Base-by-base conservation (phyloP, 2,797 vertebrate genomes). In the Sebastes nivosus region DNA sequence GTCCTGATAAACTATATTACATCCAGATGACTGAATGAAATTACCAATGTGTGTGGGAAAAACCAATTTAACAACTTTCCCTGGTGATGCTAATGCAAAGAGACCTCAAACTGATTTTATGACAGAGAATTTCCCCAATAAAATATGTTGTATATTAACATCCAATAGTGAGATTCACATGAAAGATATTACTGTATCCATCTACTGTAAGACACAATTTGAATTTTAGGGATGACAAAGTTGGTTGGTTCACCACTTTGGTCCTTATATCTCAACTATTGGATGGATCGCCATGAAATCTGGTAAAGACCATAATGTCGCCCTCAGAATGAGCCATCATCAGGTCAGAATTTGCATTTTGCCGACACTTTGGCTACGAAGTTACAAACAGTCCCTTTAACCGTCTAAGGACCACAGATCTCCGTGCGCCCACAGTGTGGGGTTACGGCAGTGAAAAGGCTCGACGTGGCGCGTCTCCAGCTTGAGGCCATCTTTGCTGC, bases 21-120 rank as follows among this genome's bases (percentile, higher is more conserved):
- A 80, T 81, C 60, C 61, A 80, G 22, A 71, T 57, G 80, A 83
- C 60, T 75, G 24, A 67, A 63, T 69, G 59, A 70, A 82, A 85
- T 68, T 52, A 72, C 66, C 4, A 34, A 25, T 66, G 22, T 77
- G 72, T 32, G 50, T 24, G 0, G 46, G 54, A 18, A 38, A 68
- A 74, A 83, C 61, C 36, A 60, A 73, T 71, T 83, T 52, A 77
- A 38, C 30, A 57, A n/a, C 61, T 32, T 72, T 30, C 24, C 30
- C 74, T 36, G n/a, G 29, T n/a, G 59, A 79, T 42, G 25, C 63
- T 69, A 30, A 50, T 58, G 70, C 78, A 74, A 52, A 61, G 58
- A 61, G 54, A 24, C 14, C 61, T 72, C 32, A 65, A 81, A 75
- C 25, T 16, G 1, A 52, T 78, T 75, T 69, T 25, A 32, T 55